Base-by-base conservation (phyloP, 2,113 vertebrate species). In the Burhinus oedicnemus region DNA sequence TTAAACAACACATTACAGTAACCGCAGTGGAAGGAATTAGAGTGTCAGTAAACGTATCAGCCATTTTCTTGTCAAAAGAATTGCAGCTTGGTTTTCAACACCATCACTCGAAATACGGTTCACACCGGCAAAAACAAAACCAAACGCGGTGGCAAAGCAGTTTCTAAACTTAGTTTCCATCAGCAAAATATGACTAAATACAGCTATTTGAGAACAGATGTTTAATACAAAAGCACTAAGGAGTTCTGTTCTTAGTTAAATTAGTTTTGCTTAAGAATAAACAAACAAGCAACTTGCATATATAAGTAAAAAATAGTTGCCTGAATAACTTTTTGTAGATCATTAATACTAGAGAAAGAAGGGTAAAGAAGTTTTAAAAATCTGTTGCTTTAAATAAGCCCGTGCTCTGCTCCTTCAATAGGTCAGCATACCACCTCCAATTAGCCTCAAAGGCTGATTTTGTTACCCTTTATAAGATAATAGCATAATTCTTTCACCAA, bases 401-500 rank as follows among this genome's bases (percentile, higher is more conserved):
- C 66, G 16, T 49, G 78, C 75, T 81, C 83, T 92, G 76, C 45
- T 88, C 79, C 95, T 82, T 78, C 78, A 65, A 45, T 64, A 83
- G 94, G 93, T 96, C 96, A 93, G 96, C 93, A 44, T 75, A 74
- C 66, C 89, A 42, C 65, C 89, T 97, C 97, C 97, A 55, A 55
- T 71, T 86, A 87, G 96, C 95, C 95, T 97, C 93, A 71, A 85
- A 97, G 97, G 97, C 96, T 97, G 97, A 98, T 93, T 97, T 96
- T 97, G 94, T 98, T 97, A 94, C 83, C 85, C 88, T 98, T 98
- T 95, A 98, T 96, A 98, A 98, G 98, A 98, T 83, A 97, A 98
- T 49, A 97, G 97, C 72, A 76, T 98, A 95, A 94, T 97, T 98
- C 96, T 97, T 98, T 93, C 93, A 97, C 96, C 91, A 94, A 66